A percentile compares a stretch with the other conserved stretches of the same genome.
phyloP scores from a whole-genome alignment of 2,888 invertebrate species.

The Limnephilus marmoratus region DNA sequence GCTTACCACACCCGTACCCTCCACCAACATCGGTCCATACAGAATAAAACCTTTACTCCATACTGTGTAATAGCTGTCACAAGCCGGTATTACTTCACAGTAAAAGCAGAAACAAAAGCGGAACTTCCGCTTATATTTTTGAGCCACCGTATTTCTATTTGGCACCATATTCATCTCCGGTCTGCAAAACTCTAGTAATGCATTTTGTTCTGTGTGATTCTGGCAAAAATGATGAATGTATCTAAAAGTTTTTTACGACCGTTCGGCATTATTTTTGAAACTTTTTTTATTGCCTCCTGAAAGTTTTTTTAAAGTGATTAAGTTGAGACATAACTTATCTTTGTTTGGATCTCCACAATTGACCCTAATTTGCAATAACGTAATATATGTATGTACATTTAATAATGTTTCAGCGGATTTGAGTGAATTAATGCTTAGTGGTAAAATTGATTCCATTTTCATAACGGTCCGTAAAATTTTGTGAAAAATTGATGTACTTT shows the following conservation, averaged over 20 bases:
- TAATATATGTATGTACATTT: too few relatives aligned
- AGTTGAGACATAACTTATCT: not conserved
- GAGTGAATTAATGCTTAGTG: not conserved
- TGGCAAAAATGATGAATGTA: not conserved
- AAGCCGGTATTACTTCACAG: not conserved
- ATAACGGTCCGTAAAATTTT: too few relatives aligned
- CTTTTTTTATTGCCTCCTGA: not conserved
- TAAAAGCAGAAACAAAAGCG: not conserved
- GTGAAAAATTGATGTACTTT: too few relatives aligned
- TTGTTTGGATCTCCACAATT: not conserved
- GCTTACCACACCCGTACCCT: not conserved
- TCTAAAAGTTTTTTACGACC: not conserved
- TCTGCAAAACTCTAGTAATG: constrained; percentile 2
- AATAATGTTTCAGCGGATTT: not conserved
- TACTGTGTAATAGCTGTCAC: not conserved
- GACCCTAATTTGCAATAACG: not conserved
- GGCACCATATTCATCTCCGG: not conserved
- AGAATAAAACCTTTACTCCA: not conserved
- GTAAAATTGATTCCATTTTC: not conserved
- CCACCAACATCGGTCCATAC: not conserved
- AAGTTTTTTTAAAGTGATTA: not conserved
- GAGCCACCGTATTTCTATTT: not conserved
- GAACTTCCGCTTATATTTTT: not conserved
- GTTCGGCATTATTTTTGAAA: not conserved
- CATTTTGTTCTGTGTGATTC: not conserved